Base-by-base conservation (phyloP, 2,797 vertebrate genomes). In the Dendrocincla tyrannina region DNA sequence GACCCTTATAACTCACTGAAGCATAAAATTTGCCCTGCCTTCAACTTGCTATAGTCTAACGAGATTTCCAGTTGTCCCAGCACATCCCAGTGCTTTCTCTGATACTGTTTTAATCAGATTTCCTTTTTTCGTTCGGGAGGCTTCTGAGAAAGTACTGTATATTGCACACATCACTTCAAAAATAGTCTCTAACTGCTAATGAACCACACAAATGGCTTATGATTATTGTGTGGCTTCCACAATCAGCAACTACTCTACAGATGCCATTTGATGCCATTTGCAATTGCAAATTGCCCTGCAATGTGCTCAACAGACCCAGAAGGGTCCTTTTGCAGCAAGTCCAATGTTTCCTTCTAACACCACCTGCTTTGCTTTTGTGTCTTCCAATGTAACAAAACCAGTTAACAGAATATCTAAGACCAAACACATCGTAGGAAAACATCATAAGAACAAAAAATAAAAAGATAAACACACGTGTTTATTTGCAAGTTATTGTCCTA, bases 21-120 rank as follows among this genome's bases (percentile, higher is more conserved):
- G 95, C 91, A 92, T 75, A 92, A 95, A 95, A 97, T 94, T 66
- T 89, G 28, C 70, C 75, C 53, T 91, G 75, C 75, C 81, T 88
- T 85, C 85, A 91, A 83, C 81, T 87, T 68, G 15, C 76, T 85
- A 13, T 4, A 95, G 37, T 72, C 75, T 91, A 92, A 95, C 35
- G 5, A 94, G 92, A 87, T 92, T 92, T 89, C 68, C 77, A 55
- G 81, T 91, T 74, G 59, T 5, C 93, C 76, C 50, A 91, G 74
- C 60, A 85, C 30, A 56, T 89, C 41, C 27, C 59, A 85, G 5
- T 80, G 64, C 70, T 76, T 86, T 63, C 74, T 91, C 84, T 76
- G 84, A 67, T 58, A 25, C 35, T 66, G 52, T 74, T 91, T 85
- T 80, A 91, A 93, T 85, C 88, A 85, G 72, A 93, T 91, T 90